Evolutionary conservation across 2,113 vertebrate genomes (phyloP).

Genomic region (Salminus brasiliensis): DNA sequence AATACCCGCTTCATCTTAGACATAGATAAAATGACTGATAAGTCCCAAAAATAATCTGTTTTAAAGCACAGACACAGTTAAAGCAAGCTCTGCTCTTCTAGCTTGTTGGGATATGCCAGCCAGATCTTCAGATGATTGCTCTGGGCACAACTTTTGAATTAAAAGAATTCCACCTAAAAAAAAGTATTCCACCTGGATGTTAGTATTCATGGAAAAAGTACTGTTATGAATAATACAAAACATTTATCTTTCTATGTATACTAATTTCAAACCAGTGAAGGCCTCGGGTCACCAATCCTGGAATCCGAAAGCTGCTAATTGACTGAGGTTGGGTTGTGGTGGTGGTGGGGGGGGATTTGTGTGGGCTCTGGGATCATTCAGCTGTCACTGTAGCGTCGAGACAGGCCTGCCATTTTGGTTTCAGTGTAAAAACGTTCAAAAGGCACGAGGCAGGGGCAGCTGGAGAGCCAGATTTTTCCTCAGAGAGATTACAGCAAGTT

Average conservation of each 20-base stretch:
- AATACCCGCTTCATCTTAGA: not conserved
- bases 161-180: too few species aligned
- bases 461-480: constrained; percentile 43
- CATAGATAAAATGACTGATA: not conserved
- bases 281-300: not conserved
- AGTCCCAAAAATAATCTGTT: not conserved
- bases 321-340: not conserved
- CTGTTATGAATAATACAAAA: not conserved
- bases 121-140: not conserved
- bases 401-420: constrained; percentile 48
- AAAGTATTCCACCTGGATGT: too few species aligned
- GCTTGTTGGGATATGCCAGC: too few species aligned
- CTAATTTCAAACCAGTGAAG: not conserved
- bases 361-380: constrained; percentile 26
- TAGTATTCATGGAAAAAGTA: not conserved
- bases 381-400: constrained; percentile 22
- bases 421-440: constrained; percentile 51
- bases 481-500: constrained; percentile 11
- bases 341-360: not conserved
- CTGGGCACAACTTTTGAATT: too few species aligned
- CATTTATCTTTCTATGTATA: too few species aligned
- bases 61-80: too few species aligned
- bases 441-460: constrained; percentile 43
- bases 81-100: too few species aligned
- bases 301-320: not conserved